Evolutionary conservation across 2,888 invertebrate genomes (phyloP).

Genomic region (Caenorhabditis becei): DNA sequence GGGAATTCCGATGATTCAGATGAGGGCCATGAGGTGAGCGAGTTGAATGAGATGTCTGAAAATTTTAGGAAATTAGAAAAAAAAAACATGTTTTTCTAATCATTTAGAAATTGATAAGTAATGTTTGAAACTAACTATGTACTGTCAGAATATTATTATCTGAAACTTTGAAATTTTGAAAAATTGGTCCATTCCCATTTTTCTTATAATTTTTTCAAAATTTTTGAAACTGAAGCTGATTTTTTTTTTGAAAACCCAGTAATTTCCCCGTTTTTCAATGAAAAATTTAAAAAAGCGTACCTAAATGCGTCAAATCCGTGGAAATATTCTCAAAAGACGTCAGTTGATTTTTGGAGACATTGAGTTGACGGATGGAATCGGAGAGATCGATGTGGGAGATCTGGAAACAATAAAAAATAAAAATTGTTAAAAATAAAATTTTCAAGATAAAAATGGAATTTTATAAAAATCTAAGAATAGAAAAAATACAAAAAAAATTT

Average conservation of each 20-base stretch:
- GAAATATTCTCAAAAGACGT: conserved; percentile 48
- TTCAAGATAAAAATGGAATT: too few relatives aligned
- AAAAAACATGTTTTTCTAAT: too few relatives aligned
- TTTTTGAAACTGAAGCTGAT: background rate
- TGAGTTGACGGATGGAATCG: conserved; percentile 16
- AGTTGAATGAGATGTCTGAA: conserved; percentile 51
- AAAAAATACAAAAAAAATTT: too few relatives aligned
- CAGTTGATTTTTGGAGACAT: conserved; percentile 51
- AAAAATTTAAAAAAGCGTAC: conserved; percentile 16
- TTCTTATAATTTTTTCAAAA: too few relatives aligned
- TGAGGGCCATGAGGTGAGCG: conserved; percentile 27
- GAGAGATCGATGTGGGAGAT: conserved; percentile 24
- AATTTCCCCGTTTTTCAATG: background rate
- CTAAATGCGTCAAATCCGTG: conserved; percentile 17
- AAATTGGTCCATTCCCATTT: too few relatives aligned
- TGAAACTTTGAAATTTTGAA: too few relatives aligned
- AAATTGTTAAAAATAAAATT: background rate
- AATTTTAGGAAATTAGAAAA: background rate
- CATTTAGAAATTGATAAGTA: too few relatives aligned
- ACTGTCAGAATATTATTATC: too few relatives aligned
- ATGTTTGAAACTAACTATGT: too few relatives aligned
- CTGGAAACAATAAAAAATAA: too few relatives aligned
- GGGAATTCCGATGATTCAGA: conserved; percentile 15
- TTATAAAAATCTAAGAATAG: too few relatives aligned
- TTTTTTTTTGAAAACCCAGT: background rate